Percentiles rank a stretch among this genome's conserved stretches.
phyloP scores from a whole-genome alignment of 2,113 vertebrate genomes.

The Aspiorhynchus laticeps region DNA sequence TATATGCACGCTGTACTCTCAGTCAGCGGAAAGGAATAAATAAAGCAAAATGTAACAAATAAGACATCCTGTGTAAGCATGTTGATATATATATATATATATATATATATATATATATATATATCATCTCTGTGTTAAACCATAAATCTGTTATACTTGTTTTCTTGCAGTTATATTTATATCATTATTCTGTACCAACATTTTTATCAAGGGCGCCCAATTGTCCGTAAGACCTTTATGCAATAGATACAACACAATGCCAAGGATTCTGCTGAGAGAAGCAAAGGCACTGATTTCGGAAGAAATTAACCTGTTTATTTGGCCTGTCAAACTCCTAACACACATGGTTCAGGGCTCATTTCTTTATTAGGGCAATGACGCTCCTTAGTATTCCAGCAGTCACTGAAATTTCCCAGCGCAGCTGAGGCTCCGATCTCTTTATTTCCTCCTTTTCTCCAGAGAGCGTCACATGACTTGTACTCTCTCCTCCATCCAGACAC shows the following conservation, averaged over 20 bases:
- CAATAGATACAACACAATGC: neutral
- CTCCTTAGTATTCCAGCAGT: slow-evolving; percentile 28
- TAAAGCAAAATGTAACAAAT: neutral
- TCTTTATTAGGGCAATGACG: slow-evolving; percentile 17
- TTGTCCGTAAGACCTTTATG: neutral
- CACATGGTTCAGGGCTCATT: slow-evolving; percentile 21
- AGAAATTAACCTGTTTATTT: slow-evolving; percentile 8
- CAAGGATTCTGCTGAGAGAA: neutral
- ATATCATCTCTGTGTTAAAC: neutral
- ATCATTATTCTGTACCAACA: neutral
- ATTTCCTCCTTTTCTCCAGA: slow-evolving; percentile 13
- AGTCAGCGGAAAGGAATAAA: neutral
- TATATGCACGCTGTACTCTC: neutral
- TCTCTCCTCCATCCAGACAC: slow-evolving; percentile 16
- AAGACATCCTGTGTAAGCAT: neutral
- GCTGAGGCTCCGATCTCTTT: slow-evolving; percentile 8
- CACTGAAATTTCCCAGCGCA: slow-evolving; percentile 17
- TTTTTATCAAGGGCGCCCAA: neutral
- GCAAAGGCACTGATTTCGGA: neutral
- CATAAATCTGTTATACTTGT: neutral
- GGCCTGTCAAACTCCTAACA: slow-evolving; percentile 10
- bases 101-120: too few species aligned
- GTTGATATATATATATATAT: neutral
- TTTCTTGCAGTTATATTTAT: neutral
- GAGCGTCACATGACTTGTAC: slow-evolving; percentile 1